These are phyloP conservation scores for Drosophila pseudotakahashii DNA, from an alignment of 2,888 invertebrate genomes.

Conservation along the genomic window DNA sequence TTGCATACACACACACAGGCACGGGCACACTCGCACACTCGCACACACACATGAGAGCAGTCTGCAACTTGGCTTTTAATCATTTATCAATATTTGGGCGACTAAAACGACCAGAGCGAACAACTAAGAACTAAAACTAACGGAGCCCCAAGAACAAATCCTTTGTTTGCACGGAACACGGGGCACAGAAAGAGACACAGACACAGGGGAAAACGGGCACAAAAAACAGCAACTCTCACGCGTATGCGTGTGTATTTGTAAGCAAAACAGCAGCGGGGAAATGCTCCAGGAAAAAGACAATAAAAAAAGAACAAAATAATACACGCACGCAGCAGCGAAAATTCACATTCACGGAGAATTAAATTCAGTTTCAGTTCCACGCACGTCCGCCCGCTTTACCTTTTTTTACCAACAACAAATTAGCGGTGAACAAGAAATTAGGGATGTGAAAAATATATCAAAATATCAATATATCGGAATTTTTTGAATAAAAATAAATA, in stretches of 20 bases:
- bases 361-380: conserved; percentile 53
- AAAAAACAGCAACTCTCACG: conserved; percentile 18
- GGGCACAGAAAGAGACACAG: conserved; percentile 29
- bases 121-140: conserved; percentile 24
- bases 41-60: conserved; percentile 3
- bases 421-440: neutral
- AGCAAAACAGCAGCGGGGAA: conserved; percentile 13
- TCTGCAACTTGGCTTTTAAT: conserved; percentile 30
- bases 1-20: conserved; percentile 42
- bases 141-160: conserved; percentile 34
- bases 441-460: no score
- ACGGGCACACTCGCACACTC: conserved; percentile 2
- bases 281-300: conserved; percentile 8
- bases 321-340: conserved; percentile 41
- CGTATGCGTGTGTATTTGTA: conserved; percentile 6
- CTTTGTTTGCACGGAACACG: conserved; percentile 48
- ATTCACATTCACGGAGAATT: conserved; percentile 53
- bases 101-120: conserved; percentile 1
- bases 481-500: no score
- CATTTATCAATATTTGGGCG: conserved; percentile 50
- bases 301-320: conserved; percentile 38
- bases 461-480: no score
- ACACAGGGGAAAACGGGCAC: conserved; percentile 45
- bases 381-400: conserved; percentile 70
- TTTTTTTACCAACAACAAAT: conserved; percentile 16